phyloP scores from a whole-genome alignment of 2,797 vertebrate species.

The Trichosurus vulpecula region DNA sequence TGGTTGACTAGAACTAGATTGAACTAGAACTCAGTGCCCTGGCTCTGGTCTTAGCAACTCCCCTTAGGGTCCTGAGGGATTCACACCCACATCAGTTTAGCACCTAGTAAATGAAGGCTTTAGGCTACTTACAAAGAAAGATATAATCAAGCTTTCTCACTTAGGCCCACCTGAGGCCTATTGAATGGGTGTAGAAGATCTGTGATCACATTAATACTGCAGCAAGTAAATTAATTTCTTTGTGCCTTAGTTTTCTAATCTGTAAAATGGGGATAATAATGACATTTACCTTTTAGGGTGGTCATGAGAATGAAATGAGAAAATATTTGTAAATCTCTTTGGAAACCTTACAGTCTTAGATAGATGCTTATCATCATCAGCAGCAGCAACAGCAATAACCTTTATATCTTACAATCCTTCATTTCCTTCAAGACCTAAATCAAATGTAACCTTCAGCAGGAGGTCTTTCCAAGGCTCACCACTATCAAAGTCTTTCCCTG shows the following conservation, averaged over 20 bases:
- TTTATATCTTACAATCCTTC: neutral
- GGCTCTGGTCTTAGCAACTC: too few species aligned
- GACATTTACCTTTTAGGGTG: neutral
- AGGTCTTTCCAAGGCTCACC: neutral
- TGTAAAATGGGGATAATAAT: neutral
- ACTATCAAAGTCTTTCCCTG: neutral
- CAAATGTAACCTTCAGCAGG: neutral
- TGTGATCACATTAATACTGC: too few species aligned
- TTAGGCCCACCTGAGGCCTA: too few species aligned
- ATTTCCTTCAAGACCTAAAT: neutral
- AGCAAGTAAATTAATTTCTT: neutral
- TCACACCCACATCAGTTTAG: too few species aligned
- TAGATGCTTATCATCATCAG: neutral
- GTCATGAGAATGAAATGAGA: neutral
- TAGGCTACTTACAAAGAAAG: too few species aligned
- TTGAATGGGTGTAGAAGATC: too few species aligned
- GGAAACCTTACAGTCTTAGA: neutral
- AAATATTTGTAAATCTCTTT: neutral
- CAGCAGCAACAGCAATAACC: neutral
- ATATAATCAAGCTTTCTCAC: too few species aligned
- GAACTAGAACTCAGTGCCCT: too few species aligned
- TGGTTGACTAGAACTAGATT: too few species aligned
- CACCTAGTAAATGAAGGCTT: too few species aligned
- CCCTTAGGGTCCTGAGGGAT: too few species aligned
- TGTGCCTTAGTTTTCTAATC: neutral